Evolutionary conservation across 2,888 invertebrate genomes (phyloP), one percentile per base, ranked within the genome.

Genomic region (Dioctria linearis): DNA sequence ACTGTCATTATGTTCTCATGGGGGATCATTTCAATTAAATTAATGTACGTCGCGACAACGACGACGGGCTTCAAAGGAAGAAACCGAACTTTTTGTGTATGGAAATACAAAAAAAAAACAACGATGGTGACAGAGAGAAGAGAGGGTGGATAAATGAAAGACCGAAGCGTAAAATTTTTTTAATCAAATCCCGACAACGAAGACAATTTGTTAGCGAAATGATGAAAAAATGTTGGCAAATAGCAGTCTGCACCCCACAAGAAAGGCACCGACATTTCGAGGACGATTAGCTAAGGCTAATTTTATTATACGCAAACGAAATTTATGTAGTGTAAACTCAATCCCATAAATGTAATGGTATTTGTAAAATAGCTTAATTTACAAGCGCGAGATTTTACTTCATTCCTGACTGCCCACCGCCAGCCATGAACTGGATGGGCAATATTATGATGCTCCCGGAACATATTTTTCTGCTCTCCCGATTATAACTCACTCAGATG

Each of bases 261-360:
- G 63, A 69, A 79, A 80, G 71, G 82, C 82, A 83, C 80, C 82
- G 83, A 83, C 84, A 85, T 85, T 86, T 85, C 84, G 84, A 83
- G 85, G 85, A 85, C 85, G 85, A 86, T 86, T 86, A 85, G 85
- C 83, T 83, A 79, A 66, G 82, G 85, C 76, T 76, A 76, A 76
- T 84, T 85, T 85, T 84, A 85, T 85, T 84, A 85, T 85, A 83
- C 85, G 84, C 84, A 84, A 84, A 84, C 85, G 84, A 85, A 86
- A 86, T 86, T 86, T 86, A 86, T 86, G 86, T 86, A 85, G 85
- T 86, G 86, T 86, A 86, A 86, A 86, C 84, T 86, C 85, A 85
- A 86, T 84, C 85, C 85, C 84, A 86, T 85, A 85, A 86, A 85
- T 85, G 85, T 85, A 85, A 84, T 84, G 84, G 83, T 83, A 85